phyloP scores from a whole-genome alignment of 2,113 vertebrate species.

The Saguinus imperator region DNA sequence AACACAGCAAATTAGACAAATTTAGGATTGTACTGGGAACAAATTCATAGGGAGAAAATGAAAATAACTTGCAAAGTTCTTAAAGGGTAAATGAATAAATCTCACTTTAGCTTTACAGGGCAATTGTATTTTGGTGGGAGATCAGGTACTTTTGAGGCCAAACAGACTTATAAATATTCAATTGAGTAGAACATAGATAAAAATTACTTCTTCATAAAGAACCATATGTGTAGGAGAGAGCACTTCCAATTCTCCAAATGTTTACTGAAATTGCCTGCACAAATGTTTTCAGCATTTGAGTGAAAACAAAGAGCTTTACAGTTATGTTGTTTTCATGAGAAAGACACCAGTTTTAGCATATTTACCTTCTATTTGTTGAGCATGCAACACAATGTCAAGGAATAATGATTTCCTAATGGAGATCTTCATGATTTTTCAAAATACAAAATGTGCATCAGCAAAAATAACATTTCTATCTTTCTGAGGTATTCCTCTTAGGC shows the following conservation, averaged over 20 bases:
- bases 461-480: conserved; percentile 71
- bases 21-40: conserved; percentile 73
- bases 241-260: conserved; percentile 74
- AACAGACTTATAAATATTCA: conserved; percentile 78
- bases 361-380: conserved; percentile 66
- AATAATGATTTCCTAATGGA: conserved; percentile 63
- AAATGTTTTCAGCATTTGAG: conserved; percentile 66
- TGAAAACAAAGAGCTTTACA: conserved; percentile 72
- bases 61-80: conserved; percentile 78
- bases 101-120: conserved; percentile 72
- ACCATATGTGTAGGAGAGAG: conserved; percentile 69
- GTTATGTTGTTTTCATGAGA: conserved; percentile 44
- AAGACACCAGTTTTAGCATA: conserved; percentile 45
- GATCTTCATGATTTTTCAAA: conserved; percentile 69
- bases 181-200: conserved; percentile 74
- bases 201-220: conserved; percentile 80
- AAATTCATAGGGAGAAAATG: conserved; percentile 76
- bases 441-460: conserved; percentile 64
- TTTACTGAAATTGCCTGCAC: conserved; percentile 74
- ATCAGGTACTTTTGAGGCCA: conserved; percentile 71
- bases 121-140: conserved; percentile 62
- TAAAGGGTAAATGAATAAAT: conserved; percentile 82
- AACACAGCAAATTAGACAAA: conserved; percentile 81
- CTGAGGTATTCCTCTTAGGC: conserved; percentile 51
- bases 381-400: conserved; percentile 3